Conservation (phyloP, 2,888 invertebrate genomes). For the Drosophila pseudotakahashii region DNA sequence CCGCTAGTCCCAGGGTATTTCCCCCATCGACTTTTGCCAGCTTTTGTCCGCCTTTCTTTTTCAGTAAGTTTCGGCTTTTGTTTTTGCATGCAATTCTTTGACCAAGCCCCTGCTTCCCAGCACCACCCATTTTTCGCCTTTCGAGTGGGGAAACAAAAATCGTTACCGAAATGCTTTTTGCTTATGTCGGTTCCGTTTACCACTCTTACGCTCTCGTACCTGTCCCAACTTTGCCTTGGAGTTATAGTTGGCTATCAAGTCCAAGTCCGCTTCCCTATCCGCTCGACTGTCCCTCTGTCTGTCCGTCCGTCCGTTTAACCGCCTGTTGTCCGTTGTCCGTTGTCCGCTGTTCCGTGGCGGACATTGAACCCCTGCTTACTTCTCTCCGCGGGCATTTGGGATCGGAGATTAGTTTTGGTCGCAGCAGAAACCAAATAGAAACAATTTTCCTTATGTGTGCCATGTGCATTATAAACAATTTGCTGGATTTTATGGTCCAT, state of each 20-base stretch:
- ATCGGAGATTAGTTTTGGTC: slow-evolving; percentile 35
- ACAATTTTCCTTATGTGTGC: slow-evolving; percentile 47
- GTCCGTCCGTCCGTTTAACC: neutral
- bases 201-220: slow-evolving; percentile 28
- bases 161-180: slow-evolving; percentile 37
- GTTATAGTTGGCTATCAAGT: neutral
- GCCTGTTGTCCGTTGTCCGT: neutral
- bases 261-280: slow-evolving; percentile 24
- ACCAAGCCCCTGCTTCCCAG: slow-evolving; percentile 38
- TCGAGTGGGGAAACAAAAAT: slow-evolving; percentile 32
- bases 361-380: slow-evolving; percentile 48
- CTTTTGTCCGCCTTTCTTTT: slow-evolving; percentile 33
- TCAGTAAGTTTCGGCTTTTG: slow-evolving; percentile 14
- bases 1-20: slow-evolving; percentile 26
- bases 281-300: slow-evolving; percentile 15
- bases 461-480: slow-evolving; percentile 46
- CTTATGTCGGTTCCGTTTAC: slow-evolving; percentile 29
- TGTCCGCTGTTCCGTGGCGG: slow-evolving; percentile 36
- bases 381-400: slow-evolving; percentile 15
- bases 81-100: slow-evolving; percentile 50
- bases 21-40: slow-evolving; percentile 14
- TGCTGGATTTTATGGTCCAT: slow-evolving; percentile 46
- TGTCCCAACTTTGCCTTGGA: slow-evolving; percentile 10
- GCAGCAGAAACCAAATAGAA: slow-evolving; percentile 31
- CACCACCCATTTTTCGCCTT: slow-evolving; percentile 34